phyloP scores from a whole-genome alignment of 2,113 vertebrate genomes.

The Amblyopsis rosae region DNA sequence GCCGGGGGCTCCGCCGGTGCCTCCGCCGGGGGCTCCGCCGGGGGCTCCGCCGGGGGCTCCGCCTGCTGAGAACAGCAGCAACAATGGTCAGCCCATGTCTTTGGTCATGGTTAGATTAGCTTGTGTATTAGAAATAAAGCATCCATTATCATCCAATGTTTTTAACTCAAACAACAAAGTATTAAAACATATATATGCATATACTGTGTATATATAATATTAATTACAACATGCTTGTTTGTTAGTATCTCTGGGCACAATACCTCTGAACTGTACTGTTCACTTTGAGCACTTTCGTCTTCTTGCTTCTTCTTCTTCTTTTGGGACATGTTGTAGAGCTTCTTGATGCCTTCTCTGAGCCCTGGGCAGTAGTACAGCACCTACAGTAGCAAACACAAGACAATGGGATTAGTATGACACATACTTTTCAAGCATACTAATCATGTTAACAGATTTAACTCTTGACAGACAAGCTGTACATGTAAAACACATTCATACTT shows the following conservation, averaged over 20 bases:
- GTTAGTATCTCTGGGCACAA: constrained; percentile 8
- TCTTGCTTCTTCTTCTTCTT: constrained; percentile 82
- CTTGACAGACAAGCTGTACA: no score
- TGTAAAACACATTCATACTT: no score
- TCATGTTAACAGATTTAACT: no score
- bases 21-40: no score
- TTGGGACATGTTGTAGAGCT: constrained; percentile 83
- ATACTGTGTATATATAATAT: neutral
- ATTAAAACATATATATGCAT: no score
- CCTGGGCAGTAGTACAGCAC: constrained; percentile 95
- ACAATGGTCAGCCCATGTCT: neutral
- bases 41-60: constrained; percentile 20
- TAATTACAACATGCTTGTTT: no score
- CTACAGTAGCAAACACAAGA: constrained; percentile 61
- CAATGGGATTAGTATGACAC: neutral
- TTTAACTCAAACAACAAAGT: no score
- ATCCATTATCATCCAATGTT: no score
- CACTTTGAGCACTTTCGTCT: constrained; percentile 76
- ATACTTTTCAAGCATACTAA: no score
- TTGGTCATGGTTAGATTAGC: no score
- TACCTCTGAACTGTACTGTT: constrained; percentile 78
- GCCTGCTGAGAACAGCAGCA: constrained; percentile 42
- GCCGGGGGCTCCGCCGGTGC: no score
- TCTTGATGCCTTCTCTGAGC: constrained; percentile 90
- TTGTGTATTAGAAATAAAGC: no score